These are phyloP conservation scores for Epicauta chinensis DNA, from an alignment of 1,140 invertebrate genomes.

Conservation along the genomic window DNA sequence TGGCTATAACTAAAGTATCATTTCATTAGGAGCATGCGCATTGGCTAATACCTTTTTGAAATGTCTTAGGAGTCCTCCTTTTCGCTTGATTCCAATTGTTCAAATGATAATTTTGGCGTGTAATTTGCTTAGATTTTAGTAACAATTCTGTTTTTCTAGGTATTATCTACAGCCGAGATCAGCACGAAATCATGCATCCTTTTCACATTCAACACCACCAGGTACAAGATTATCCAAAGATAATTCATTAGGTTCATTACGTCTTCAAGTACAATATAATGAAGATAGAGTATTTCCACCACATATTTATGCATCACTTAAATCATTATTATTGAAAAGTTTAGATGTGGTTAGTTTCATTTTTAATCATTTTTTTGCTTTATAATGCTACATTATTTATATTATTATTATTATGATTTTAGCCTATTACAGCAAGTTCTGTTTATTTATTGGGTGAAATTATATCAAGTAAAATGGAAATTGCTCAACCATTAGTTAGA, in stretches of 20 bases:
- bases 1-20: too few relatives aligned
- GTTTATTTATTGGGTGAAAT: constrained; percentile 84
- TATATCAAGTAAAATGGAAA: constrained; percentile 76
- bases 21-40: too few relatives aligned
- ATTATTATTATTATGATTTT: constrained; percentile 42
- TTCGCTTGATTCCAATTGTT: too few relatives aligned
- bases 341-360: constrained; percentile 52
- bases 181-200: constrained; percentile 53
- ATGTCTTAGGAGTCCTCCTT: too few relatives aligned
- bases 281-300: constrained; percentile 82
- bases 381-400: not conserved
- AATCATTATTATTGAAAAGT: constrained; percentile 69
- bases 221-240: constrained; percentile 57
- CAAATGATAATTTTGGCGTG: too few relatives aligned
- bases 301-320: constrained; percentile 68
- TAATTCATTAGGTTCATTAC: constrained; percentile 68
- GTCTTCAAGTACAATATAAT: constrained; percentile 80
- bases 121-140: too few relatives aligned
- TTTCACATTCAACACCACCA: constrained; percentile 58
- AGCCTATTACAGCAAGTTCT: constrained; percentile 78
- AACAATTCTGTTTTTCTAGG: constrained; percentile 47
- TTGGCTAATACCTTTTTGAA: too few relatives aligned
- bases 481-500: constrained; percentile 77
- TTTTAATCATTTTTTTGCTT: too few relatives aligned
- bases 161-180: constrained; percentile 77